These are phyloP conservation scores for Lagopus muta DNA, from an alignment of 2,113 vertebrate genomes.

Conservation along the genomic window DNA sequence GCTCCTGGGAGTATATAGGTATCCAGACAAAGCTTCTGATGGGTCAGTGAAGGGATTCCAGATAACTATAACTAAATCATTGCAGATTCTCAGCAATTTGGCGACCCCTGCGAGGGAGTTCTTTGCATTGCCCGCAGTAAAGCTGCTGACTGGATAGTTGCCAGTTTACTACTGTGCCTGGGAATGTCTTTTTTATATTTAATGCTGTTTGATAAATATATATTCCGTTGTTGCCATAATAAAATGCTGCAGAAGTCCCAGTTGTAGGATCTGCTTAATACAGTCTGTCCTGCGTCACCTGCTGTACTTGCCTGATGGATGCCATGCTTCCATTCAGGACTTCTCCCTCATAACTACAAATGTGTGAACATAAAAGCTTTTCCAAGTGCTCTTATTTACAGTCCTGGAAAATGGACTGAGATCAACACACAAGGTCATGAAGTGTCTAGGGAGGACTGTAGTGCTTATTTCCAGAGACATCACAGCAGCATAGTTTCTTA, in stretches of 20 bases:
- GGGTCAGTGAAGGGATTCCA: neutral
- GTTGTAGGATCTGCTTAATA: constrained; percentile 39
- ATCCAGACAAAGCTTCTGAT: neutral
- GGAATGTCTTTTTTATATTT: neutral
- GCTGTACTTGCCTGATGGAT: constrained; percentile 52
- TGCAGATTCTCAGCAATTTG: neutral
- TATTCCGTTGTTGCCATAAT: constrained; percentile 36
- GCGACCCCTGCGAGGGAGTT: neutral
- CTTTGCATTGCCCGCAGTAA: neutral
- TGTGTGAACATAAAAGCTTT: constrained; percentile 68
- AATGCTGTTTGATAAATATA: constrained; percentile 43
- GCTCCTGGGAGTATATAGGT: neutral
- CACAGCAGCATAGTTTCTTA: constrained; percentile 50
- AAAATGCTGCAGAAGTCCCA: constrained; percentile 13
- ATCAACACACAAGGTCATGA: constrained; percentile 66
- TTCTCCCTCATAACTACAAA: constrained; percentile 53
- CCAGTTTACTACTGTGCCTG: neutral
- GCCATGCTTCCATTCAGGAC: constrained; percentile 58
- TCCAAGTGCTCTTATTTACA: constrained; percentile 71
- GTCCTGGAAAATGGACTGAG: constrained; percentile 59
- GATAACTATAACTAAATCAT: neutral
- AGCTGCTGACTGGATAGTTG: neutral
- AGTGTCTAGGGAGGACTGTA: constrained; percentile 51
- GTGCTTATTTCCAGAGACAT: constrained; percentile 51
- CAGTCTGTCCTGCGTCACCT: constrained; percentile 44